Evolutionary conservation across 1,140 invertebrate species (phyloP).

Genomic region (Pseudomyrmex sp.): DNA sequence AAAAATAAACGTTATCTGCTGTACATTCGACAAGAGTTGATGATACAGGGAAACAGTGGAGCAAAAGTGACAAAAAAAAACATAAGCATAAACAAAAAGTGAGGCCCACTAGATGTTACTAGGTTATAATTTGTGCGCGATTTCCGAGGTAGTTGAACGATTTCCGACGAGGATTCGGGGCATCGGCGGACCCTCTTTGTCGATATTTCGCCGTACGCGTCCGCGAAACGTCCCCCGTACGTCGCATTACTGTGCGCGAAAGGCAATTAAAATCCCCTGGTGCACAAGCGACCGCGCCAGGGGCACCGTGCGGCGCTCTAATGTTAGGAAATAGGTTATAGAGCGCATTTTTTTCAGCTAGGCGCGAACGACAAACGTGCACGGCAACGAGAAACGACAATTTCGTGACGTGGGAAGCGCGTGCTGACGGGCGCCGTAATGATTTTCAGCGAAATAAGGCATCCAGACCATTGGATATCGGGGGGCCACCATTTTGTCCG

Average conservation of each 20-base stretch:
- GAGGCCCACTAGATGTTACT: constrained; percentile 70
- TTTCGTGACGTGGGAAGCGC: constrained; percentile 21
- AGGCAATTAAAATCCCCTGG: constrained; percentile 78
- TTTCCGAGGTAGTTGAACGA: constrained; percentile 63
- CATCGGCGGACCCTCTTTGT: not conserved
- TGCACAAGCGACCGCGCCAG: constrained; percentile 67
- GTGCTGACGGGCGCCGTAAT: constrained; percentile 61
- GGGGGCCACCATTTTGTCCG: constrained; percentile 86
- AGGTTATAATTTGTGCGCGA: constrained; percentile 79
- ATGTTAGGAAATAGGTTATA: constrained; percentile 78
- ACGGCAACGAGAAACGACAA: constrained; percentile 39
- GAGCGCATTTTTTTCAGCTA: constrained; percentile 61
- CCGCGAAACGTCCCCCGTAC: constrained; percentile 14
- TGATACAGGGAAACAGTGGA: not conserved
- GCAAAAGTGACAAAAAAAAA: constrained; percentile 69
- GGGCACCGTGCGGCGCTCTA: constrained; percentile 70
- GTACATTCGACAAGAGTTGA: constrained; percentile 30
- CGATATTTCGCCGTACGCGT: constrained; percentile 22
- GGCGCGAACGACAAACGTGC: constrained; percentile 49
- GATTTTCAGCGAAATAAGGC: constrained; percentile 77
- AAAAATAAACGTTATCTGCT: constrained; percentile 16
- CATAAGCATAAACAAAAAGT: constrained; percentile 78
- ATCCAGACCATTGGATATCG: constrained; percentile 80
- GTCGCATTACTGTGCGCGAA: constrained; percentile 67
- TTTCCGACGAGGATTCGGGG: constrained; percentile 18